Percentiles rank a stretch among this genome's conserved stretches.
Conservation (phyloP, 2,888 invertebrate genomes). For the Nephrotoma appendiculata region DNA sequence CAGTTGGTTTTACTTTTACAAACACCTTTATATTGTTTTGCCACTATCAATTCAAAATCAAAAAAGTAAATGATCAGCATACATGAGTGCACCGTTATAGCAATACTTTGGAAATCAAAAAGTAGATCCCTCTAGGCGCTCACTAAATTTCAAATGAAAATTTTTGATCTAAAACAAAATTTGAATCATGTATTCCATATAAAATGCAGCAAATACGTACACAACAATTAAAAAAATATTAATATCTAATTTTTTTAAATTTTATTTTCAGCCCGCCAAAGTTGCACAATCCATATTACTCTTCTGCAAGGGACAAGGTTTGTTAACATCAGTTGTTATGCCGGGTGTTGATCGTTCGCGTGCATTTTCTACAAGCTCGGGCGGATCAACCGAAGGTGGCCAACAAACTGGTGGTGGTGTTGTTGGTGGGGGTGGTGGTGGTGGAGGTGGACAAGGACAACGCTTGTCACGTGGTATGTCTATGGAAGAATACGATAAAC, state of each 20-base stretch:
- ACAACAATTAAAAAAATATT: neutral
- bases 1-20: too few relatives aligned
- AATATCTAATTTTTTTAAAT: slow-evolving; percentile 8
- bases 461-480: slow-evolving; percentile 48
- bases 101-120: too few relatives aligned
- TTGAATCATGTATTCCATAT: too few relatives aligned
- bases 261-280: slow-evolving; percentile 58
- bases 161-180: too few relatives aligned
- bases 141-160: too few relatives aligned
- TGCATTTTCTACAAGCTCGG: slow-evolving; percentile 39
- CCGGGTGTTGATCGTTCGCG: slow-evolving; percentile 62
- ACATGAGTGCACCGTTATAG: too few relatives aligned
- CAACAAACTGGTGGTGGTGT: slow-evolving; percentile 18
- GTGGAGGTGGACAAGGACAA: slow-evolving; percentile 26
- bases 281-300: slow-evolving; percentile 73
- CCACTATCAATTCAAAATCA: too few relatives aligned
- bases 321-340: slow-evolving; percentile 65
- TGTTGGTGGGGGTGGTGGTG: slow-evolving; percentile 16
- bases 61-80: too few relatives aligned
- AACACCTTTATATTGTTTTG: too few relatives aligned
- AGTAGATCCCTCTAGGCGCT: too few relatives aligned
- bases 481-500: slow-evolving; percentile 72
- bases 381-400: slow-evolving; percentile 34
- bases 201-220: too few relatives aligned
- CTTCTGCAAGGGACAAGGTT: slow-evolving; percentile 78